Base-by-base conservation (phyloP, 2,797 vertebrate genomes). In the Podarcis siculus region DNA sequence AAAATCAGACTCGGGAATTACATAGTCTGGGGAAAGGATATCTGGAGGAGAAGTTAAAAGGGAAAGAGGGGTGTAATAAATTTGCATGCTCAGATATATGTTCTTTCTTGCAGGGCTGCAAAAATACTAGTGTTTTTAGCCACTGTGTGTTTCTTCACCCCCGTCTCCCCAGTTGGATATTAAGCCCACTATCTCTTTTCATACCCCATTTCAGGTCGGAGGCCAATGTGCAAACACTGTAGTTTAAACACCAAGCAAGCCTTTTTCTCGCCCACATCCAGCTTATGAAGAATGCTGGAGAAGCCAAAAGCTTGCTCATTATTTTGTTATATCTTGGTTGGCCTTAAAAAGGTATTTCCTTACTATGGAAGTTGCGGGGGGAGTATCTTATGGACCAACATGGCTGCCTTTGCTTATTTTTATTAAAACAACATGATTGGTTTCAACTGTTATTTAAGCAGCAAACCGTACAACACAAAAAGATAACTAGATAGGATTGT, bases 11-110 rank as follows among this genome's bases (percentile, higher is more conserved):
- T 71, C 23, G 35, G 37, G 85, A 86, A 49, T 19, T 86, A 85
- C 66, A 71, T 5, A 21, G 35, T 93, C 8, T 72, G 73, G n/a
- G 35, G 76, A 83, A 88, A 81, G 23, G 0, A n/a, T 32, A 71
- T 37, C 83, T 32, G 83, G 61, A 91, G 89, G 87, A 37, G 84
- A 83, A 82, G 32, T 58, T 3, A 45, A n/a, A 69, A 75, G 86
- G 73, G 32, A 4, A 82, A 77, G 90, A 93, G 39, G 1, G 2
- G 71, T 0, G 2, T 89, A 80, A 78, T 61, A 80, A 39, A 35
- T 27, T 69, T 32, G 66, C 37, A 79, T 1, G 8, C 21, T 92
- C 73, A 84, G 73, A 82, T 90, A 69, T 5, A 76, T 92, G 67
- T 17, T 17, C 4, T 91, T 90, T 72, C 90, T 87, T 90, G 73